These are phyloP conservation scores for Nesoenas mayeri DNA, from an alignment of 2,113 vertebrate species.

Conservation along the genomic window DNA sequence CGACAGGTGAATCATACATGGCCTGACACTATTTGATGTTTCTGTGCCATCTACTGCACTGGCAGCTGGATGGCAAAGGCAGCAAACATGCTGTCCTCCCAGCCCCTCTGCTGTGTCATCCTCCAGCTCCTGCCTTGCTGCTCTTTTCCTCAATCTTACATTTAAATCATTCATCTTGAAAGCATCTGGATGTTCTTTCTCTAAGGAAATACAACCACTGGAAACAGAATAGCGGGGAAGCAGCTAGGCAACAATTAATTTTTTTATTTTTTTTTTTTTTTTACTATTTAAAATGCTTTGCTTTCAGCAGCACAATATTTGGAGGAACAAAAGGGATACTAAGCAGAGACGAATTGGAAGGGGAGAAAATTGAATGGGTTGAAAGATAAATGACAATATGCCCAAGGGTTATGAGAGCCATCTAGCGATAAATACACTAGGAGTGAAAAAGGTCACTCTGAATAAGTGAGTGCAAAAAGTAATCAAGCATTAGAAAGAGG, in stretches of 20 bases:
- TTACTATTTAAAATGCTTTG: slow-evolving; percentile 4
- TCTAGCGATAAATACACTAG: slow-evolving; percentile 54
- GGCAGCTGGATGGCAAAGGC: neutral
- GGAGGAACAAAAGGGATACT: slow-evolving; percentile 44
- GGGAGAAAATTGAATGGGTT: slow-evolving; percentile 31
- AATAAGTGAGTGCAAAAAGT: slow-evolving; percentile 62
- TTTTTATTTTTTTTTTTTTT: neutral
- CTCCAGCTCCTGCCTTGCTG: neutral
- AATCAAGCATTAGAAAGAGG: slow-evolving; percentile 68
- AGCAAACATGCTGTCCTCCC: neutral
- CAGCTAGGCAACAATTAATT: neutral
- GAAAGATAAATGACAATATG: slow-evolving; percentile 69
- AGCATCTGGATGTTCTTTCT: neutral
- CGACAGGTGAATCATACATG: neutral
- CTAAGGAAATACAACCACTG: neutral
- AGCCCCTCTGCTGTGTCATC: neutral
- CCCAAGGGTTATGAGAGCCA: slow-evolving; percentile 64
- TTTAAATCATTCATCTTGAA: neutral
- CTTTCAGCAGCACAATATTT: slow-evolving; percentile 32
- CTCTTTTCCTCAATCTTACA: neutral
- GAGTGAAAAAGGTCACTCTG: slow-evolving; percentile 59
- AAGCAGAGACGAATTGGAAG: slow-evolving; percentile 17
- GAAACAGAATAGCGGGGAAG: neutral
- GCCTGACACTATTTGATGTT: neutral
- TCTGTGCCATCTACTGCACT: neutral